Evolutionary conservation across 2,113 vertebrate species (phyloP).

Genomic region (Oreochromis niloticus): DNA sequence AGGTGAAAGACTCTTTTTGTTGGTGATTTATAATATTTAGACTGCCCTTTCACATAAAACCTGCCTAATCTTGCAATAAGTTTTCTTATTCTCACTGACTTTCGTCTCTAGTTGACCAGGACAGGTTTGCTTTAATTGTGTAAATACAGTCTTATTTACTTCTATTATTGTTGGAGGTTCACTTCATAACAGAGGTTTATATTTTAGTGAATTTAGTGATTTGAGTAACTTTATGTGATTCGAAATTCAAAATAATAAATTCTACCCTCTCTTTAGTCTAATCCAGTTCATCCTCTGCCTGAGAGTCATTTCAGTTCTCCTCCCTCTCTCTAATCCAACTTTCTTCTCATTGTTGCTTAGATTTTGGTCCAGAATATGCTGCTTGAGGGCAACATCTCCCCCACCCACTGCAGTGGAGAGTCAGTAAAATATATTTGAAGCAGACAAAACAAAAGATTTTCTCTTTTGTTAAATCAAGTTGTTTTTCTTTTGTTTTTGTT

Average conservation of each 20-base stretch:
- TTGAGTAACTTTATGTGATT: too few species aligned
- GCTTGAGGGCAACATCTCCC: neutral
- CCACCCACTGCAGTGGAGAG: neutral
- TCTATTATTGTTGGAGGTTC: neutral
- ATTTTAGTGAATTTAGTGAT: neutral
- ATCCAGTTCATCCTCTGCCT: neutral
- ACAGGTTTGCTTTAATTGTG: neutral
- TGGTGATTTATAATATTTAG: neutral
- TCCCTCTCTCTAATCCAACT: neutral
- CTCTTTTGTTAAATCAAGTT: neutral
- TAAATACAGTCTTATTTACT: neutral
- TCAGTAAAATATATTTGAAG: neutral
- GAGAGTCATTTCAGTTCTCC: neutral
- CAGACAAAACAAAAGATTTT: neutral
- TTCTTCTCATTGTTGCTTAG: neutral
- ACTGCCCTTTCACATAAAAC: accelerated
- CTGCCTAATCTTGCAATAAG: neutral
- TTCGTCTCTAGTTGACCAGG: neutral
- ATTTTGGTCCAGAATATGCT: neutral
- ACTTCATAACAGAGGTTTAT: neutral
- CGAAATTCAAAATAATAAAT: neutral
- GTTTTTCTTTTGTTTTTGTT: neutral
- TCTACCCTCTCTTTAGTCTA: neutral
- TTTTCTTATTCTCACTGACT: neutral
- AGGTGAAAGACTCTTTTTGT: accelerated